phyloP scores from a whole-genome alignment of 1,140 invertebrate species.

The Brachionus rubens region DNA sequence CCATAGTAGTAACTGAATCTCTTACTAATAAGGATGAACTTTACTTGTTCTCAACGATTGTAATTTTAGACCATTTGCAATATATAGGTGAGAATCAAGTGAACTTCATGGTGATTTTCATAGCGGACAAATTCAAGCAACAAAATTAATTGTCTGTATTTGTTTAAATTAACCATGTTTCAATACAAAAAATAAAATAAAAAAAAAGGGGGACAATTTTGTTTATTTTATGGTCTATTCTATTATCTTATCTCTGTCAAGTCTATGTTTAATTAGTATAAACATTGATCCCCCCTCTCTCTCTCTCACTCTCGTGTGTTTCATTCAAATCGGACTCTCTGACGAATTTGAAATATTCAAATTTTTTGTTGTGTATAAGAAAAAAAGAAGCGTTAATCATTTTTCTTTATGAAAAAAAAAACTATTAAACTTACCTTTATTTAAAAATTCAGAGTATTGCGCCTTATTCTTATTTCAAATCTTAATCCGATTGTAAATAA shows the following conservation, averaged over 20 bases:
- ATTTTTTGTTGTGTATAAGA: neutral
- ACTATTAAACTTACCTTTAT: neutral
- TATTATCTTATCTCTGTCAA: slow-evolving; percentile 26
- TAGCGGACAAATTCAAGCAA: neutral
- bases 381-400: slow-evolving; percentile 42
- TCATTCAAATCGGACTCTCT: slow-evolving; percentile 7
- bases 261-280: slow-evolving; percentile 38
- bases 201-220: neutral
- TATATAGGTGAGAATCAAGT: neutral
- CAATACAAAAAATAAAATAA: neutral
- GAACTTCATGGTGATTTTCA: neutral
- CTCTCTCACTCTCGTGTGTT: neutral
- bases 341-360: neutral
- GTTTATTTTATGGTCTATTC: slow-evolving; percentile 11
- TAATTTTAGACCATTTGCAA: neutral
- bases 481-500: slow-evolving; percentile 45
- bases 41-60: neutral
- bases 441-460: slow-evolving; percentile 27
- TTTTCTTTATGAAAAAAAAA: slow-evolving; percentile 19
- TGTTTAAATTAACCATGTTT: no score
- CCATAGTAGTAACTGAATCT: no score
- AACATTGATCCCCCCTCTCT: no score
- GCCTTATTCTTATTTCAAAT: slow-evolving; percentile 43
- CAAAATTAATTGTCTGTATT: no score
- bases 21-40: slow-evolving; percentile 21